Evolutionary conservation across 2,888 invertebrate genomes (phyloP), one percentile per base, ranked within the genome.

Genomic region (Drosophila pseudotakahashii): DNA sequence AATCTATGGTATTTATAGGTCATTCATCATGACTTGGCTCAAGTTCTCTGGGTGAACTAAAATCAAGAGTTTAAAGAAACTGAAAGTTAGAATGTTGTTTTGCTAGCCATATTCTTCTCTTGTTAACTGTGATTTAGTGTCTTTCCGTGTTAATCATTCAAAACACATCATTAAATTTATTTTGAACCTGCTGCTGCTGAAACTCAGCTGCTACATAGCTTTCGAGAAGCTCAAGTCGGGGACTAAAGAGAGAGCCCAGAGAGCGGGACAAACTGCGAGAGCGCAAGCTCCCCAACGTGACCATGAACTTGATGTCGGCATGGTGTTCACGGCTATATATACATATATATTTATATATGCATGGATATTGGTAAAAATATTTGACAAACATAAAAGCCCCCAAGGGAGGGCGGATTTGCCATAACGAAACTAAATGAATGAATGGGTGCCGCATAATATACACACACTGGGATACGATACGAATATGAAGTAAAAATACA

Each of bases 271-370:
- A 54, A 13, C 41, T 58, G 57, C 77, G 82, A 82, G 88, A 85
- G 76, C 79, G 73, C 67, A 79, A 78, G 72, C 82, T 85, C 50
- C 44, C 34, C 34, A 50, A 53, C 68, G 72, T 89, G 89, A 82
- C 89, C 90, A 76, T 89, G 89, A 89, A 89, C 89, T 89, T 89
- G 90, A 77, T 57, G 76, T 66, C 71, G 68, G 50, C 64, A 70
- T 68, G 62, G 55, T 74, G 50, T 54, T 53, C 62, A 53, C 36
- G 41, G 19, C 30, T 42, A 63, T 39, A 72, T 26, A 37, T 47
- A 48, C n/a, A 30, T 30, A 52, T 51, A 70, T 23, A 42, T 39
- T 52, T 11, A 39, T 39, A 48, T 58, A 32, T 39, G 52, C n/a
- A 34, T 53, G 59, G 66, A 55, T 61, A 62, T 55, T 14, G 32